These are phyloP conservation scores for Phalera bucephala DNA, from an alignment of 2,888 invertebrate genomes.

Conservation along the genomic window DNA sequence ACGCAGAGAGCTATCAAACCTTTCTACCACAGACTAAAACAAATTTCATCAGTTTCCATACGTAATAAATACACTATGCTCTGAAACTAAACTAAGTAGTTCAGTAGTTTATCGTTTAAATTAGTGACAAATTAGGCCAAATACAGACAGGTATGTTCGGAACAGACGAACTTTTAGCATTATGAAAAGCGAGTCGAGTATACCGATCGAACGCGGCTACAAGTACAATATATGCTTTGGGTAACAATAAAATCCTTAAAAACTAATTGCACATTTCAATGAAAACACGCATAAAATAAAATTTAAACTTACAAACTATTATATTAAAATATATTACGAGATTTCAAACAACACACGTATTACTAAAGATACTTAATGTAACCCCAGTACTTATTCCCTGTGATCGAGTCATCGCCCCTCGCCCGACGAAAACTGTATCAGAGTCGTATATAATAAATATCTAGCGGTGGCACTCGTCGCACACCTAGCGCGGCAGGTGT, in stretches of 20 bases:
- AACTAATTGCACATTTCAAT: constrained; percentile 74
- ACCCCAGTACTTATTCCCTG: constrained; percentile 72
- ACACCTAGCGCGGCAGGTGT: constrained; percentile 39
- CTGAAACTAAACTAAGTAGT: constrained; percentile 21
- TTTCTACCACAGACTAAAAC: background rate
- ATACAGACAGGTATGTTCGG: constrained; percentile 11
- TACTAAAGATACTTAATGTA: constrained; percentile 64
- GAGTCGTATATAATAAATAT: constrained; percentile 64
- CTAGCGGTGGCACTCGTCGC: constrained; percentile 72
- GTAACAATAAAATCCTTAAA: constrained; percentile 71
- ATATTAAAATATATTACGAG: constrained; percentile 77
- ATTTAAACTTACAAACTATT: constrained; percentile 58
- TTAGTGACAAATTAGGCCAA: constrained; percentile 23
- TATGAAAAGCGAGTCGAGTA: constrained; percentile 27
- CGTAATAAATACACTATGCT: constrained; percentile 12
- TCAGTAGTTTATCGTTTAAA: background rate
- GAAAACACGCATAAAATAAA: constrained; percentile 66
- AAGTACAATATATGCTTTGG: constrained; percentile 66
- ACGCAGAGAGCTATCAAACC: too few species aligned
- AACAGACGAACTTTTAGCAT: constrained; percentile 13
- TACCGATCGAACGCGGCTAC: constrained; percentile 43
- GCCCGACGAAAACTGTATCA: constrained; percentile 41
- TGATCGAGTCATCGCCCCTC: constrained; percentile 45
- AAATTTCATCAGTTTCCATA: background rate
- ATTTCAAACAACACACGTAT: constrained; percentile 80